These are phyloP conservation scores for Dryocosmus kuriphilus DNA, from an alignment of 2,888 invertebrate genomes.

Conservation along the genomic window DNA sequence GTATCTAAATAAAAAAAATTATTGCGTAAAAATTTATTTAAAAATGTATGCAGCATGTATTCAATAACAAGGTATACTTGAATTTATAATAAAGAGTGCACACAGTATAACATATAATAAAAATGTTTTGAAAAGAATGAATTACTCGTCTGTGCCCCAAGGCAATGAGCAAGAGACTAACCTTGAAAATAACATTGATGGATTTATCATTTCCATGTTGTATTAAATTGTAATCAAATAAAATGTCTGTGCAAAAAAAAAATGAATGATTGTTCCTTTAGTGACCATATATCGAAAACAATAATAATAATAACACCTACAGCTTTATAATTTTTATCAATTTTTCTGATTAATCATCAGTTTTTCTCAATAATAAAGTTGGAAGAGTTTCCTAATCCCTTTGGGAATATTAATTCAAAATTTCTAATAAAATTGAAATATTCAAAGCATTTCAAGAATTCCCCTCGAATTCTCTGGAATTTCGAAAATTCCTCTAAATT, in stretches of 20 bases:
- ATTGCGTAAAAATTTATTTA: background rate
- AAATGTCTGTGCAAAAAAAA: background rate
- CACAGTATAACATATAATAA: conserved; percentile 1
- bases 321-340: no score
- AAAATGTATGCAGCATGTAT: background rate
- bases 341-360: no score
- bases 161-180: background rate
- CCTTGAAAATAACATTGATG: conserved; percentile 11
- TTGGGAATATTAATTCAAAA: no score
- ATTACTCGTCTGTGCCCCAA: background rate
- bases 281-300: no score
- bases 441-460: no score
- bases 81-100: background rate
- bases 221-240: conserved; percentile 5
- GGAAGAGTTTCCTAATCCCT: no score
- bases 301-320: no score
- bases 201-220: conserved; percentile 9
- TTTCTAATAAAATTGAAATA: no score
- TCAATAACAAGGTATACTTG: background rate
- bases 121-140: conserved; percentile 8
- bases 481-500: no score
- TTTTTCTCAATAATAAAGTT: no score
- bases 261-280: background rate
- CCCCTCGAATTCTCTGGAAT: no score
- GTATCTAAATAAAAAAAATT: background rate